A percentile compares a stretch with the other conserved stretches of the same genome.
Evolutionary conservation across 2,797 vertebrate genomes (phyloP).

Genomic region (Zalophus californianus): DNA sequence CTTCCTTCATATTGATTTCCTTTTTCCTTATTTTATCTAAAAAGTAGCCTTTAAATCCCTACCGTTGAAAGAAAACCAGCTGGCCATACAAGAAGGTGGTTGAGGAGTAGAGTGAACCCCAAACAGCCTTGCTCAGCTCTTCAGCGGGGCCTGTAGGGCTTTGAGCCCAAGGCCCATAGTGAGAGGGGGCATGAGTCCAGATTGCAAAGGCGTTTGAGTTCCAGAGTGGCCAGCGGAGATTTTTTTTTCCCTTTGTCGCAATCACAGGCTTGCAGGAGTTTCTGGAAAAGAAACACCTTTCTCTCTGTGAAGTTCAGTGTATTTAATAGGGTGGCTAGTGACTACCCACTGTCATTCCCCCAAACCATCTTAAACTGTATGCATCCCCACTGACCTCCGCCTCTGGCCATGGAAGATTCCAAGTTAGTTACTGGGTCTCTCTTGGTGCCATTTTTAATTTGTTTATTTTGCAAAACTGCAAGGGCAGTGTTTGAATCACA

Average conservation of each 20-base stretch:
- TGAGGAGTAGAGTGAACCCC: background rate
- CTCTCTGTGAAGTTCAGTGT: background rate
- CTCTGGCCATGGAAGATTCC: background rate
- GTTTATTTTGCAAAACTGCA: background rate
- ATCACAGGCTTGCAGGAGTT: background rate
- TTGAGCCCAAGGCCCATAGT: background rate
- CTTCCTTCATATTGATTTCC: conserved; percentile 33
- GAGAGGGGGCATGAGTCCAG: background rate
- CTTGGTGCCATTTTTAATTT: background rate
- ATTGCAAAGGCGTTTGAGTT: background rate
- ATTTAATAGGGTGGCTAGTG: background rate
- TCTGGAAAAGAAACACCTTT: background rate
- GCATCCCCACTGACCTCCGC: background rate
- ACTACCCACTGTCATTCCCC: background rate
- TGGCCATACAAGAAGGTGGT: background rate
- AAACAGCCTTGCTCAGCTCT: background rate
- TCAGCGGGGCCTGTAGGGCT: accelerated
- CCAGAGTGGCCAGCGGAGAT: background rate
- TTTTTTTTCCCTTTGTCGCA: background rate
- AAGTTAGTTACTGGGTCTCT: background rate
- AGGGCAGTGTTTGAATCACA: conserved; percentile 5
- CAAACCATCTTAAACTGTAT: background rate
- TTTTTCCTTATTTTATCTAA: conserved; percentile 30
- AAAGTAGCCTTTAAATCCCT: conserved; percentile 21
- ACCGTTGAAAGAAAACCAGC: background rate